A percentile compares a stretch with the other conserved stretches of the same genome.
Conservation (phyloP, 2,888 invertebrate genomes). For the Patella ulyssiponensis region DNA sequence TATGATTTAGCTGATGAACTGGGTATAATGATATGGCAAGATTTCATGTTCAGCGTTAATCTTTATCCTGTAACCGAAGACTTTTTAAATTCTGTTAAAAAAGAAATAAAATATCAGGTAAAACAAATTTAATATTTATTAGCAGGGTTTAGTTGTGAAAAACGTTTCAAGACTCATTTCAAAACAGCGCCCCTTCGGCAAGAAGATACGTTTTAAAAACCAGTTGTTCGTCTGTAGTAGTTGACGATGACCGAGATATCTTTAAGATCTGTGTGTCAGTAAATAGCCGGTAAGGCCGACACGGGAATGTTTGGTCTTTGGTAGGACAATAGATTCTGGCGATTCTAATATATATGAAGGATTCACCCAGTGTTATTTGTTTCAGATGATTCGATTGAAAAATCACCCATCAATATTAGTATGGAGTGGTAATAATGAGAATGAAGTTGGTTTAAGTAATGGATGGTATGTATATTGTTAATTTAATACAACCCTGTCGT, state of each 20-base stretch:
- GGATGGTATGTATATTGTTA: conserved; percentile 78
- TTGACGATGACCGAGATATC: too few species aligned
- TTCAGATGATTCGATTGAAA: conserved; percentile 79
- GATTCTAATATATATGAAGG: not conserved
- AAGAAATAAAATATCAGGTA: conserved; percentile 87
- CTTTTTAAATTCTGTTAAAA: conserved; percentile 82
- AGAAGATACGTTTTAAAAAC: not conserved
- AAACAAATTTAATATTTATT: not conserved
- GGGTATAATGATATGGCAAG: conserved; percentile 97
- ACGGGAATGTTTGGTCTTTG: too few species aligned
- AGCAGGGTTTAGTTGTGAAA: not conserved
- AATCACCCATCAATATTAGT: conserved; percentile 89
- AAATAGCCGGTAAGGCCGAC: too few species aligned
- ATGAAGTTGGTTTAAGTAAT: conserved; percentile 88
- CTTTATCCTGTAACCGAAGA: conserved; percentile 87
- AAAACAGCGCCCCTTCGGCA: not conserved
- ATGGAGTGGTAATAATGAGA: conserved; percentile 96
- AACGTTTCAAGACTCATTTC: not conserved
- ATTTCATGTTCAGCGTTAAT: conserved; percentile 95
- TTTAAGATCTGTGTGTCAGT: too few species aligned
- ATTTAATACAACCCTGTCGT: too few species aligned
- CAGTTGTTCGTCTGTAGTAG: too few species aligned
- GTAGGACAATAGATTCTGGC: too few species aligned
- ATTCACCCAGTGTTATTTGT: not conserved
- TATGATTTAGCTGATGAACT: conserved; percentile 87